Evolutionary conservation across 1,140 invertebrate genomes (phyloP).

Genomic region (Calliphora vicina): DNA sequence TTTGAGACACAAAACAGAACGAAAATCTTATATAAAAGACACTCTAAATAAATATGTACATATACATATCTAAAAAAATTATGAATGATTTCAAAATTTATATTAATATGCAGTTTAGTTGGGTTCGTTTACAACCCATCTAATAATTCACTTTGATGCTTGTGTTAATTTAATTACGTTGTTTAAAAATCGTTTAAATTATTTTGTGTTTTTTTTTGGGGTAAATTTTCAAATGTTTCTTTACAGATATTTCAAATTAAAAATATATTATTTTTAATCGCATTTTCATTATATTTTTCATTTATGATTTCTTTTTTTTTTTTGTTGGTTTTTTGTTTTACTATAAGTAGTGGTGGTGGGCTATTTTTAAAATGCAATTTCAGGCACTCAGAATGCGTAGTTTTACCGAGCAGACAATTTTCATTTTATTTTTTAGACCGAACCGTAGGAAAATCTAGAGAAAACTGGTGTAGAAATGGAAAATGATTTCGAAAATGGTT

Average conservation of each 20-base stretch:
- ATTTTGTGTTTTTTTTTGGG: neutral
- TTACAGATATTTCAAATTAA: neutral
- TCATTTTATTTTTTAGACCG: conserved; percentile 25
- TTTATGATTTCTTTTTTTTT: neutral
- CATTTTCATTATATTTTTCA: neutral
- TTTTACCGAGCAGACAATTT: neutral
- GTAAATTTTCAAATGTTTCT: neutral
- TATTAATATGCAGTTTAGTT: neutral
- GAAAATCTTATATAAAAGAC: neutral
- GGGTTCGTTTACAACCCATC: neutral
- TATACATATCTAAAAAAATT: neutral
- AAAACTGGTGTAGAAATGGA: conserved; percentile 11
- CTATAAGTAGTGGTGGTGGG: neutral
- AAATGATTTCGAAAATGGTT: neutral
- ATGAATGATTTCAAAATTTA: neutral
- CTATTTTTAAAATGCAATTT: conserved; percentile 38
- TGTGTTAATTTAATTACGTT: neutral
- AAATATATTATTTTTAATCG: conserved; percentile 14
- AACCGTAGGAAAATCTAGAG: conserved; percentile 31
- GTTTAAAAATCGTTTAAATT: neutral
- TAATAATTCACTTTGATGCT: neutral
- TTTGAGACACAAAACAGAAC: neutral
- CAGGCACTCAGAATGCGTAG: conserved; percentile 22
- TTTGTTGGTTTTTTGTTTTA: neutral
- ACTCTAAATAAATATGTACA: too few relatives aligned